A percentile compares a stretch with the other conserved stretches of the same genome.
Evolutionary conservation across 2,888 invertebrate genomes (phyloP).

Genomic region (Scotopteryx bipunctaria): DNA sequence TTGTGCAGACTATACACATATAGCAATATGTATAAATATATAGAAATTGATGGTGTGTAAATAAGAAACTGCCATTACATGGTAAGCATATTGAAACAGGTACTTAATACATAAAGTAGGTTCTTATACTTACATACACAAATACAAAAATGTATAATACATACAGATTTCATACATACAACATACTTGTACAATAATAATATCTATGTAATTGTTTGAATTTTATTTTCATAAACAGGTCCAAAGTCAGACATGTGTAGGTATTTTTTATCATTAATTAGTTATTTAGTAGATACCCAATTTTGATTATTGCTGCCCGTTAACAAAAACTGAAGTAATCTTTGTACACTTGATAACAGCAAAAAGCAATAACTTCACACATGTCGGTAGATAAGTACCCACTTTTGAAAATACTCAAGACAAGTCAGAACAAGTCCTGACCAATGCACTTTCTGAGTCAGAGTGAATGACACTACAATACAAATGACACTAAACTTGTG

Average conservation of each 20-base stretch:
- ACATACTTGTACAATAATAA: too few relatives aligned
- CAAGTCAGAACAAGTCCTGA: conserved; percentile 34
- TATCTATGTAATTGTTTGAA: too few relatives aligned
- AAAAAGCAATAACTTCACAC: conserved; percentile 7
- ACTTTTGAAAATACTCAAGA: conserved; percentile 24
- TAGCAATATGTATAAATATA: too few relatives aligned
- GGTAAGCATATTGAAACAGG: neutral
- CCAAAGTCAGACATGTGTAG: neutral
- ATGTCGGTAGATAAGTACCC: neutral
- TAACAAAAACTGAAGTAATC: neutral
- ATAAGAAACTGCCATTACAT: neutral
- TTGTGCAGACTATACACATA: too few relatives aligned
- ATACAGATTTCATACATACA: neutral
- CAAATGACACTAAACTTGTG: too few relatives aligned
- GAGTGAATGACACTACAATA: conserved; percentile 34
- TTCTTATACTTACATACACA: neutral
- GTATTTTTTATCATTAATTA: neutral
- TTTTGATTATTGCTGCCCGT: too few relatives aligned
- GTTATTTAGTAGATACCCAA: too few relatives aligned
- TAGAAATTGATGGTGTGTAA: neutral
- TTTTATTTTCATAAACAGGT: too few relatives aligned
- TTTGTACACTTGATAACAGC: conserved; percentile 3
- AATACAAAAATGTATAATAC: neutral
- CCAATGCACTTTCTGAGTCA: conserved; percentile 32
- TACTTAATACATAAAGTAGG: neutral